Base-by-base conservation (phyloP, 37 sponge, comb jelly and placozoan genomes). In the Theonella swinhoei region DNA sequence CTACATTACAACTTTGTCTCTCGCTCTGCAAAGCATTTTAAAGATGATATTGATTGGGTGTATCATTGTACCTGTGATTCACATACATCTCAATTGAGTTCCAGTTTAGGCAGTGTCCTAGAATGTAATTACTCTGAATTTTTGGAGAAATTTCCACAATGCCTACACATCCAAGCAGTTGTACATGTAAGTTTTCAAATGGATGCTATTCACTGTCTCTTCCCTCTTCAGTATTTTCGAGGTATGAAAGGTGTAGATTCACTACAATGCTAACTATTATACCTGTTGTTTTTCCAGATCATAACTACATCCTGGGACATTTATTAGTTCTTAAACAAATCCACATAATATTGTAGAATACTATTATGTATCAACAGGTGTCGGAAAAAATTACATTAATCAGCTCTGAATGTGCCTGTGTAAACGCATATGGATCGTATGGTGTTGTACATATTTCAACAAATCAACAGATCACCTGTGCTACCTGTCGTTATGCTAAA, bases 111-210 rank as follows among this genome's bases (percentile, higher is more conserved):
- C n/a, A 7, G 28, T n/a, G 25, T n/a, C 26, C 7, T 66, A 25
- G 26, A 23, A 8, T 66, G 67, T 66, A 24, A 29, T 24, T 66
- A n/a, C 26, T 11, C 20, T 66, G 67, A 66, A 8, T 24, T 66
- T 11, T n/a, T 24, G 17, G n/a, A 66, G n/a, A 29, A 66, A 66
- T 66, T n/a, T 23, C 26, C 19, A 25, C 28, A 66, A 23, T 66
- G 67, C n/a, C 17, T 66, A 26, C 67, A 66, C 67, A 66, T 66
- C 26, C 19, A 66, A 66, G 67, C 67, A 66, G 26, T 29, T 66
- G 26, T 25, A 26, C 20, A 25, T 7, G 8, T 66, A 24, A 24
- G 28, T 66, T 8, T 9, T 24, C 67, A 66, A 9, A 24, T 66
- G 67, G 67, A 66, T 66, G 67, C 67, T n/a, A 24, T 66, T 7